These are phyloP conservation scores for Hepsetus odoe DNA, from an alignment of 2,113 vertebrate species.

Conservation along the genomic window DNA sequence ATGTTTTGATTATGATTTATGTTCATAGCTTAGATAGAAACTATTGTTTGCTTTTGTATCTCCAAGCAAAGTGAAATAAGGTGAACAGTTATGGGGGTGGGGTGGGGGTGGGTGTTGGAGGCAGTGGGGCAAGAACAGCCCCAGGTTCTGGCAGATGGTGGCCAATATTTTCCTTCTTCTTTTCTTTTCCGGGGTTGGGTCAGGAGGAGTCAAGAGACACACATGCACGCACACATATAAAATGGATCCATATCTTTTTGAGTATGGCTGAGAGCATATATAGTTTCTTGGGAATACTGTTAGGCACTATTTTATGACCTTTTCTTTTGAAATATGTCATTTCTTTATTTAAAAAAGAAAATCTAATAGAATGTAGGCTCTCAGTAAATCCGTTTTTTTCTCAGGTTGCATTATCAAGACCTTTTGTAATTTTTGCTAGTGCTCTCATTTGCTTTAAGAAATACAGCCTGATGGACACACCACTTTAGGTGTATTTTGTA, in stretches of 20 bases:
- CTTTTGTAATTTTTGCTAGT: no score
- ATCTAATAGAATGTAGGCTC: no score
- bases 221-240: conserved; percentile 13
- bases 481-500: no score
- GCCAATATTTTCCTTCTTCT: conserved; percentile 33
- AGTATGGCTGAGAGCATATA: not conserved
- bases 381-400: no score
- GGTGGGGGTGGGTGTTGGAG: conserved; percentile 10
- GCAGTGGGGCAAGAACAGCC: conserved; percentile 61
- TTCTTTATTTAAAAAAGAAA: no score
- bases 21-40: not conserved
- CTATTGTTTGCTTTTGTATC: conserved; percentile 10
- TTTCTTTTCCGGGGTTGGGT: conserved; percentile 25
- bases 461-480: no score
- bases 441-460: no score
- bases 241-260: not conserved
- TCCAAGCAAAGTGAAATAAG: conserved; percentile 29
- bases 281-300: not conserved
- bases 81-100: conserved; percentile 17
- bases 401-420: no score
- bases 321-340: not conserved
- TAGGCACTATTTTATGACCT: not conserved
- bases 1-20: conserved; percentile 20
- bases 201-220: conserved; percentile 17
- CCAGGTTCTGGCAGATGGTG: conserved; percentile 62